Base-by-base conservation (phyloP, 2,797 vertebrate genomes). In the Nasua narica region DNA sequence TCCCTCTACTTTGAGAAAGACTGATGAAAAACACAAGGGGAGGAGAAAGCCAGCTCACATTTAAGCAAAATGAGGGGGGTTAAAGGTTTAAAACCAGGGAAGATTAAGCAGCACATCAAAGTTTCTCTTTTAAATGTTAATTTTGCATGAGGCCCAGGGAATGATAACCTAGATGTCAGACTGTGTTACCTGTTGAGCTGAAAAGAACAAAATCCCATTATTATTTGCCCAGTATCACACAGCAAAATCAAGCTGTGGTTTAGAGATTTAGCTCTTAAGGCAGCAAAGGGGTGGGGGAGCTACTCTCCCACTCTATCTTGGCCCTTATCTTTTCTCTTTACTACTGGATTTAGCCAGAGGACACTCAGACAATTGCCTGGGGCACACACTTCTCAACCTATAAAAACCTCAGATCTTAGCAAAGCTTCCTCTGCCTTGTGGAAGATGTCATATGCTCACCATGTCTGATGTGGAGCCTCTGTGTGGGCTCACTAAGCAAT, bases 71-170 rank as follows among this genome's bases (percentile, higher is more conserved):
- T 0, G 56, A 91, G 14, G 16, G 10, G 3, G 11, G 43, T 35
- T 78, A 35, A 78, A 79, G 3, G 7, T 92, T 97, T 65, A 92
- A 94, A 97, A 60, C n/a, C 2, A 82, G 37, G 43, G 16, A 32
- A 90, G 89, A 92, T 95, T 65, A 97, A 95, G 70, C 1, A 96
- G 46, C 50, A 46, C 70, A 58, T 91, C 60, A 82, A 48, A 87
- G 65, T 89, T 94, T 35, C 69, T n/a, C 95, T 96, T 98, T 97
- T 52, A 96, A 92, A 95, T 95, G 83, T 77, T 97, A 96, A 97
- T 97, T 97, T 93, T n/a, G 25, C 60, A 77, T 29, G 52, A 48
- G 50, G 13, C 84, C 87, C 35, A 16, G 65, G 67, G 74, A 88
- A 52, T 32, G 95, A 95, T 91, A 94, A 96, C 70, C 72, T 82